Base-by-base conservation (phyloP, 2,888 invertebrate genomes). In the Papilio elwesi region DNA sequence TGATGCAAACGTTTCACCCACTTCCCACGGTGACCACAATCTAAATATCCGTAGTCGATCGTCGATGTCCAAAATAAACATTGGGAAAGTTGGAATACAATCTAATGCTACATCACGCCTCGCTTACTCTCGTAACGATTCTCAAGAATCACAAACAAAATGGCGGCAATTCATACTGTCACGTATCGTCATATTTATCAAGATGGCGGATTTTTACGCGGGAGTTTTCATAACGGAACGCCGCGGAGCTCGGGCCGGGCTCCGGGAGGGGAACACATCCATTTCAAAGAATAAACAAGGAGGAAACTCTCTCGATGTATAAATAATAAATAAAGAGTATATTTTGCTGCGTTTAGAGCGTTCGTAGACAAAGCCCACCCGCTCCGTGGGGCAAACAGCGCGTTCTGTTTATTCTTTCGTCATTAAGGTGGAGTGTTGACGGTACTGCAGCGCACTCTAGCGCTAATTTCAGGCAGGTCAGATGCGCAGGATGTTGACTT, bases 251-350 rank as follows among this genome's bases (percentile, higher is more conserved):
- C 81, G 79, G 78, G 76, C 62, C 75, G 52, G 67, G 75, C 76
- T 77, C 65, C 75, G 57, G 72, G 83, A 82, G 85, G 85, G 82
- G 85, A 86, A 84, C 87, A 90, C 90, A 89, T 90, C 90, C 90
- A 92, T 91, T 90, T 89, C 91, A 87, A 87, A 91, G 89, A 90
- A 90, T 88, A 91, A 91, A 91, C 91, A 92, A 82, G 83, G 83
- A 85, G 87, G 86, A 89, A 88, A 85, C 84, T 87, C 87, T 90
- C 89, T 89, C 89, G 88, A 90, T 90, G 91, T 90, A 91, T 92
- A 91, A 91, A 92, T 92, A 91, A 91, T 91, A 90, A 90, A 91
- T 90, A 89, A 87, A 87, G 89, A 85, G 89, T 89, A 88, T 90
- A 90, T 90, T 90, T 90, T 84, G 85, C 87, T 87, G 89, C 86